Base-by-base conservation (phyloP, 1,140 invertebrate species). In the Panagrolaimus sp. region DNA sequence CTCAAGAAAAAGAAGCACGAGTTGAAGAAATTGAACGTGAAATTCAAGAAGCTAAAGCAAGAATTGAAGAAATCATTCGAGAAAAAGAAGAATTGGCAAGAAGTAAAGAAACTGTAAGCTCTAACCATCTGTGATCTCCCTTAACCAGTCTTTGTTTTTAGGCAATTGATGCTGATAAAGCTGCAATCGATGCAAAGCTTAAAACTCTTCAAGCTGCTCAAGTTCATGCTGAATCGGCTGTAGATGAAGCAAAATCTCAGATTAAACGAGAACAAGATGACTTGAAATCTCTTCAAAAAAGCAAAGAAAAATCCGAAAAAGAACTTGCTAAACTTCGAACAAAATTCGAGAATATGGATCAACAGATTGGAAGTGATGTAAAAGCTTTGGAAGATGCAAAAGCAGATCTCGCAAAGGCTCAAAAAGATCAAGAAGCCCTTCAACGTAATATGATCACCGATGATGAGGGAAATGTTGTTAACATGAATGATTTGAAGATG, bases 381-480 rank as follows among this genome's bases (percentile, higher is more conserved):
- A 26, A 38, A 15, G 38, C 32, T 28, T 67, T 78, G 44, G 69
- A 48, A 28, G 65, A 69, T 43, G 76, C 80, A 63, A 55, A 65
- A 65, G 43, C 62, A 1, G 71, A 83, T 15, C 43, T 83, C 38
- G 67, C 63, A 45, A 69, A 76, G 17, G 66, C 65, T 7, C 46
- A 76, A 62, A 52, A 64, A 48, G 21, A 58, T 10, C 52, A 58
- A 58, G 21, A 21, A 21, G 52, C 52, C 28, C 21, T 58, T 21
- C 52, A 58, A 21, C 15, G 55, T 28, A 77, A 77, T 15, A 67
- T 76, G 71, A 69, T 73, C 3, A 78, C 76, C 9, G 75, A 78
- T 55, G 75, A 78, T 1, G 24, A 77, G 8, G 75, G 75, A 17
- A 70, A 72, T 21, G 75, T 75, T 7, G 69, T 76, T 21, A 72